Percentiles rank a stretch among this genome's conserved stretches.
These are phyloP conservation scores for Anhinga rufa DNA, from an alignment of 2,113 vertebrate species.

Conservation along the genomic window DNA sequence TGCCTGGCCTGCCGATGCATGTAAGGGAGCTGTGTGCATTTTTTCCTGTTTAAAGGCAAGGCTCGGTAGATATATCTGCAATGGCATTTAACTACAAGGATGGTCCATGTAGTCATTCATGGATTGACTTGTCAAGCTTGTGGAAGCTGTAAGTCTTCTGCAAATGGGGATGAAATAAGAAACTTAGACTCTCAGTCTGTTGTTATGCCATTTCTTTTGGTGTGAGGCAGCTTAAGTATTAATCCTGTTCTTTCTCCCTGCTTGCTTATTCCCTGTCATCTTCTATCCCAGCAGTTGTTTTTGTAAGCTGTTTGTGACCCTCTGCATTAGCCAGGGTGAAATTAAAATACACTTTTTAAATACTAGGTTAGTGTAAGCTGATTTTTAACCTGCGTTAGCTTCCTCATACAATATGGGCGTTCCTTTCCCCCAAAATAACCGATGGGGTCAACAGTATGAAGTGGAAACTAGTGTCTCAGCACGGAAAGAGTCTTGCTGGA, in stretches of 20 bases:
- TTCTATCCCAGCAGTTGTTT: neutral
- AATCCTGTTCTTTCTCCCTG: neutral
- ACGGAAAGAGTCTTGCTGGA: neutral
- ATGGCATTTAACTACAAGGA: neutral
- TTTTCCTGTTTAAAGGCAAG: neutral
- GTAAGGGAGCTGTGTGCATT: neutral
- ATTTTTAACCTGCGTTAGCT: neutral
- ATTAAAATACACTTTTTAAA: neutral
- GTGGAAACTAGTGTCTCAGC: neutral
- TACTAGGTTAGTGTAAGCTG: neutral
- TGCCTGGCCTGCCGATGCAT: neutral
- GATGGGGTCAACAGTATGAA: neutral
- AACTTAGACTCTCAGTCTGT: neutral
- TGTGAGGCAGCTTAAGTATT: neutral
- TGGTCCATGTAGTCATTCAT: neutral
- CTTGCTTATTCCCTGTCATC: neutral
- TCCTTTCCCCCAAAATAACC: neutral
- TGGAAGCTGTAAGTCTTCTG: fast-evolving
- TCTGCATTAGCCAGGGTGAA: neutral
- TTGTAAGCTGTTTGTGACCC: neutral
- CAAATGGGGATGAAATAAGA: neutral
- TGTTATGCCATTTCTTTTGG: neutral
- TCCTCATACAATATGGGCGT: neutral
- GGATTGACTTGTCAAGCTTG: neutral
- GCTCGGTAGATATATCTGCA: neutral